Conservation (phyloP, 2,113 vertebrate genomes). For the Podilymbus podiceps region DNA sequence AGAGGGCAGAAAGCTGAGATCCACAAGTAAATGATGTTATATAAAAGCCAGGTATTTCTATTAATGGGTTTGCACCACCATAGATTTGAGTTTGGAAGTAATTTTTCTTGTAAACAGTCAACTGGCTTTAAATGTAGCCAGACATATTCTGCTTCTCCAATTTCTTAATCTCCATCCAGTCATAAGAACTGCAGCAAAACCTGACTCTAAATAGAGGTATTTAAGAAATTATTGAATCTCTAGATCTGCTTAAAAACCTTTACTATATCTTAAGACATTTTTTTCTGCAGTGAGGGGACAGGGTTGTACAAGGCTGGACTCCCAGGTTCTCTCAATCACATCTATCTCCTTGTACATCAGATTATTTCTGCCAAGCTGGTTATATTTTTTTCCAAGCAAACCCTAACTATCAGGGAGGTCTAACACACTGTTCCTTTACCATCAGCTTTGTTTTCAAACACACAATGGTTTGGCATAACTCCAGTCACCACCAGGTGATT, state of each 20-base stretch:
- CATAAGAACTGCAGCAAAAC: background rate
- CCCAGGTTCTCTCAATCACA: background rate
- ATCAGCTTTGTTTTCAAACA: constrained; percentile 56
- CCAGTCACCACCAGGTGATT: constrained; percentile 73
- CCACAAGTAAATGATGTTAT: background rate
- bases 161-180: background rate
- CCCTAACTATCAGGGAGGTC: constrained; percentile 48
- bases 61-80: background rate
- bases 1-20: background rate
- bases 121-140: background rate
- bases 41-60: background rate
- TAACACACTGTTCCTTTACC: constrained; percentile 35
- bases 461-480: constrained; percentile 65
- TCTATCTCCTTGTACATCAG: background rate
- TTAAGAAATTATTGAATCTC: background rate
- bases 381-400: constrained; percentile 52
- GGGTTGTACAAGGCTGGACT: background rate
- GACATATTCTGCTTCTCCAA: background rate
- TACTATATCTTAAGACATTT: background rate
- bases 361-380: constrained; percentile 5
- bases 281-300: background rate
- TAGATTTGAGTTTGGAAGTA: background rate
- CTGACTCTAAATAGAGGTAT: background rate
- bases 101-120: background rate
- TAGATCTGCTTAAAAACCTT: background rate